Evolutionary conservation across 2,113 vertebrate species (phyloP).

Genomic region (Alectura lathami): DNA sequence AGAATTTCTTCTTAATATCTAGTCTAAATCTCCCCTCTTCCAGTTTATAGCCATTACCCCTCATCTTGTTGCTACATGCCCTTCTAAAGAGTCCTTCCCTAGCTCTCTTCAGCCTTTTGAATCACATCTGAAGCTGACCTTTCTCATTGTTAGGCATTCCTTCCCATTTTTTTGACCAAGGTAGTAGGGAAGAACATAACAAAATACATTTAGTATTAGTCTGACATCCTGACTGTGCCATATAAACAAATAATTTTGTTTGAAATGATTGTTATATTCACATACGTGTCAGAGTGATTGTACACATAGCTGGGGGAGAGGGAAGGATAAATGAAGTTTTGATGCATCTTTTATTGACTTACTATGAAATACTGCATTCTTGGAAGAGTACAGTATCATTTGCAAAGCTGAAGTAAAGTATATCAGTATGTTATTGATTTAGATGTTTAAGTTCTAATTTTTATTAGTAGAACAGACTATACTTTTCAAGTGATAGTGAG

Average conservation of each 20-base stretch:
- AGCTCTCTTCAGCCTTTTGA: too few species aligned
- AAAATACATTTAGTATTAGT: not conserved
- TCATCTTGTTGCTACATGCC: too few species aligned
- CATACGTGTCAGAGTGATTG: not conserved
- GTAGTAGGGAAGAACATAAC: not conserved
- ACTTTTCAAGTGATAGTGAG: not conserved
- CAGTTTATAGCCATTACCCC: too few species aligned
- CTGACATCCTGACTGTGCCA: not conserved
- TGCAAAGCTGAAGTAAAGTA: not conserved
- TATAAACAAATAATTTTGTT: not conserved
- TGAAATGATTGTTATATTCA: not conserved
- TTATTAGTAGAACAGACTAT: not conserved
- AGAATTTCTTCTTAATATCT: too few species aligned
- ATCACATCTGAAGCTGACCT: not conserved
- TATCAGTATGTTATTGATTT: not conserved
- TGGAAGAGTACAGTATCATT: not conserved
- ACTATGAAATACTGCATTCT: not conserved
- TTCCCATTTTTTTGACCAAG: not conserved
- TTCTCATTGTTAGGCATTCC: not conserved
- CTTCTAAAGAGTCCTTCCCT: too few species aligned
- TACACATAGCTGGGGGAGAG: not conserved
- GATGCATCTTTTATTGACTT: not conserved
- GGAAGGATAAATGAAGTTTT: not conserved
- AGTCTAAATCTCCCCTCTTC: too few species aligned
- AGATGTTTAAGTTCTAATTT: constrained; percentile 3